phyloP scores from a whole-genome alignment of 2,888 invertebrate genomes.

The Xanthorhoe spadicearia region DNA sequence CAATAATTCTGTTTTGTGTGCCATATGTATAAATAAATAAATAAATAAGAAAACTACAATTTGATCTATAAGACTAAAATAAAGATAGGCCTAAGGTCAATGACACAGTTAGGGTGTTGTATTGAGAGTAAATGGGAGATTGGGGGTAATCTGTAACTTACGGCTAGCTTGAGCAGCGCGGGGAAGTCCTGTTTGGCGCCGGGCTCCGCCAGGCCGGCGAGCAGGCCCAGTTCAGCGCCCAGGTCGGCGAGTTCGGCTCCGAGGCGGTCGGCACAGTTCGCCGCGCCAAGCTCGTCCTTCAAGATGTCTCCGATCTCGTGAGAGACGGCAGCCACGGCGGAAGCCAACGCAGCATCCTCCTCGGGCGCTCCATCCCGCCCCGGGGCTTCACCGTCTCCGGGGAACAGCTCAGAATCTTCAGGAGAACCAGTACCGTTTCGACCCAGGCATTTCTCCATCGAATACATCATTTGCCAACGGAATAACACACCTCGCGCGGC shows the following conservation, averaged over 20 bases:
- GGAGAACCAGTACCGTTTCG: conserved; percentile 66
- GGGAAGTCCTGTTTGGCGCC: conserved; percentile 74
- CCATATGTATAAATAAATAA: too few relatives aligned
- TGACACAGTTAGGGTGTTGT: conserved; percentile 38
- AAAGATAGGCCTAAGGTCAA: conserved; percentile 41
- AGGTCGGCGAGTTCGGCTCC: conserved; percentile 77
- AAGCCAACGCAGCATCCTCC: conserved; percentile 66
- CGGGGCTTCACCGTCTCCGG: conserved; percentile 64
- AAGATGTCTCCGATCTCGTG: conserved; percentile 80
- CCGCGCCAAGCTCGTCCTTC: conserved; percentile 77
- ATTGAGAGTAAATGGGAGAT: conserved; percentile 22
- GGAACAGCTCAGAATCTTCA: conserved; percentile 65
- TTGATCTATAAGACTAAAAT: conserved; percentile 1
- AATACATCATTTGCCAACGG: conserved; percentile 80
- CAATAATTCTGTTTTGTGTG: too few relatives aligned
- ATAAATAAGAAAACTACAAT: neutral
- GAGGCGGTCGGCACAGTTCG: conserved; percentile 73
- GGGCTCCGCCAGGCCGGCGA: conserved; percentile 75
- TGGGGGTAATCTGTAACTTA: conserved; percentile 58
- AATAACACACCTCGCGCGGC: conserved; percentile 70
- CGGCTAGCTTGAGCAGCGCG: conserved; percentile 77
- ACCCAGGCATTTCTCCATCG: conserved; percentile 78
- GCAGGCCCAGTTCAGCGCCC: conserved; percentile 75
- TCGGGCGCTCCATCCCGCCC: conserved; percentile 66
- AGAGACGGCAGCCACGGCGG: conserved; percentile 76